These are phyloP conservation scores for Machimus rusticus DNA, from an alignment of 2,888 invertebrate species.

Conservation along the genomic window DNA sequence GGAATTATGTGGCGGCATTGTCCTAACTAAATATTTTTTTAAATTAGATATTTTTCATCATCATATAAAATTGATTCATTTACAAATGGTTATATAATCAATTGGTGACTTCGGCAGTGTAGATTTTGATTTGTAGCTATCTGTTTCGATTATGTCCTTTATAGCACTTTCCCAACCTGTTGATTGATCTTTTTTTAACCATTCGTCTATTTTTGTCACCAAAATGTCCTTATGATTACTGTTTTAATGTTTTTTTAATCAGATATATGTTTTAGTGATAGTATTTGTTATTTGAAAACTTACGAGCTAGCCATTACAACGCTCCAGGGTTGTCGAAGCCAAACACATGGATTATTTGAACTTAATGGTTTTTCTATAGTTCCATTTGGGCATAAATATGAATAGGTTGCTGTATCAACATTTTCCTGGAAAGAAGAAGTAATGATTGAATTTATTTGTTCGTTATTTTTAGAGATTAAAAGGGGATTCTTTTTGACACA, in stretches of 20 bases:
- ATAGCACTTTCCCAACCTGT: constrained; percentile 49
- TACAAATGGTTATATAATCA: constrained; percentile 46
- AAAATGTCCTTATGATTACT: constrained; percentile 51
- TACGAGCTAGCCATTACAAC: constrained; percentile 62
- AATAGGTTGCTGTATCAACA: constrained; percentile 49
- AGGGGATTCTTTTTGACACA: no score
- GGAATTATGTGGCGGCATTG: background rate
- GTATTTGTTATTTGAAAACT: background rate
- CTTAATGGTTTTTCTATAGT: constrained; percentile 50
- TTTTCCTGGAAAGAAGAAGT: constrained; percentile 35
- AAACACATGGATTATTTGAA: constrained; percentile 65
- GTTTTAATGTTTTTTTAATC: background rate
- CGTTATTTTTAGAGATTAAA: background rate
- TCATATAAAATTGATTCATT: background rate
- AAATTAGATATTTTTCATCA: background rate
- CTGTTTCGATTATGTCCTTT: constrained; percentile 50
- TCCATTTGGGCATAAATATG: constrained; percentile 58
- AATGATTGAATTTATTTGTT: background rate
- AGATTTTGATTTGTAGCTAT: constrained; percentile 25
- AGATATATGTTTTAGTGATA: background rate
- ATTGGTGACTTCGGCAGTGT: constrained; percentile 41
- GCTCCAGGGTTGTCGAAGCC: constrained; percentile 71
- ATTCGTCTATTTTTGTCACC: constrained; percentile 49
- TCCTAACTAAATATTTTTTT: background rate
- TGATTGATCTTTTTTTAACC: constrained; percentile 49